Evolutionary conservation across 2,113 vertebrate species (phyloP).

Genomic region (Agapornis roseicollis): DNA sequence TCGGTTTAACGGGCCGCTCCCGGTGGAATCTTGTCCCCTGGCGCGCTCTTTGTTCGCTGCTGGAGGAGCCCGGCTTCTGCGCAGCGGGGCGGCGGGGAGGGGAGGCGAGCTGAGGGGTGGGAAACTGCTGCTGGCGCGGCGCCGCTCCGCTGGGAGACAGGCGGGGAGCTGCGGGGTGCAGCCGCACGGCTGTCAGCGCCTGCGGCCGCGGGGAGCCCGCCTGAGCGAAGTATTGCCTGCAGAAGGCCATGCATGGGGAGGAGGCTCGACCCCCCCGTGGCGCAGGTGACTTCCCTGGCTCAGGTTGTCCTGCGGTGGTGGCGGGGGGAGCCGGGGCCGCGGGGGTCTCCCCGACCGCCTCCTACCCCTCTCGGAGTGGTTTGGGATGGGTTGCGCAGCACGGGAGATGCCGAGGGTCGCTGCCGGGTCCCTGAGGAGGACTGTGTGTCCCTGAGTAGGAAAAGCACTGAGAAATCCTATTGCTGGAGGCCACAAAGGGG

Average conservation of each 20-base stretch:
- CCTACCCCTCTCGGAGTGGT: neutral
- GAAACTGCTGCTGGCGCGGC: neutral
- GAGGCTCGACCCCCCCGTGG: neutral
- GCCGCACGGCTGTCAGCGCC: neutral
- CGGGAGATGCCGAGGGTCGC: neutral
- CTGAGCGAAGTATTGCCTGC: fast-evolving
- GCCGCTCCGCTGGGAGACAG: neutral
- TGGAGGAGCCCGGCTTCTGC: neutral
- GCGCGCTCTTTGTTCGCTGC: neutral
- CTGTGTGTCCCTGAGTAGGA: neutral
- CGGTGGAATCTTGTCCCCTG: neutral
- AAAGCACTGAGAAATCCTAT: neutral
- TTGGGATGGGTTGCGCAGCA: neutral
- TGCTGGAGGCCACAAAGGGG: neutral
- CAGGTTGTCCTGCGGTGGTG: neutral
- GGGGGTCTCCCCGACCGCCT: neutral
- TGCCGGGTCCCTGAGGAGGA: neutral
- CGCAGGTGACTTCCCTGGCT: neutral
- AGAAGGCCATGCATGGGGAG: neutral
- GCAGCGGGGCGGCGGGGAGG: neutral
- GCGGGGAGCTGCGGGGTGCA: neutral
- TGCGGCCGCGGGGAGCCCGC: too few relatives aligned
- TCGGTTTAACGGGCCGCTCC: neutral
- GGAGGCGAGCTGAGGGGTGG: neutral
- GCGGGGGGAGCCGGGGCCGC: neutral